phyloP scores from a whole-genome alignment of 2,797 vertebrate species.

The Xyrichtys novacula region DNA sequence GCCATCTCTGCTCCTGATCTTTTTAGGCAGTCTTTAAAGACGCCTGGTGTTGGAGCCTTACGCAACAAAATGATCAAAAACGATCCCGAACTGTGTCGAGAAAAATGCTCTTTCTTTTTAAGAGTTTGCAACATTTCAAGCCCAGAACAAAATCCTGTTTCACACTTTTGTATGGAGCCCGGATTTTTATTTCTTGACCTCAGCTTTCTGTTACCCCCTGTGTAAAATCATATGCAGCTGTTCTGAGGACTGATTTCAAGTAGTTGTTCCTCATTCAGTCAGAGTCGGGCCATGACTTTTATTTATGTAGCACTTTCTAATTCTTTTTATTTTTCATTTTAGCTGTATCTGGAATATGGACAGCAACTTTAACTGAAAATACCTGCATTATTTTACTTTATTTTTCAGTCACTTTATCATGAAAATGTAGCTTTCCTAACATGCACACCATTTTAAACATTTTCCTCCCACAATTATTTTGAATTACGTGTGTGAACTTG shows the following conservation, averaged over 20 bases:
- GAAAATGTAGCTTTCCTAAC: conserved; percentile 59
- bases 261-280: conserved; percentile 51
- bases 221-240: conserved; percentile 51
- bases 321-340: conserved; percentile 38
- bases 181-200: background rate
- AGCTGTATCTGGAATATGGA: conserved; percentile 43
- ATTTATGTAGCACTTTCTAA: conserved; percentile 74
- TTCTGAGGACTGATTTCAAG: conserved; percentile 52
- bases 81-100: conserved; percentile 10
- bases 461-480: background rate
- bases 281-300: conserved; percentile 63
- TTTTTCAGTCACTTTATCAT: conserved; percentile 66
- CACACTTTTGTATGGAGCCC: conserved; percentile 19
- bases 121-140: background rate
- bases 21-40: background rate
- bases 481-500: conserved; percentile 25
- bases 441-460: background rate
- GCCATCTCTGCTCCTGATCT: background rate
- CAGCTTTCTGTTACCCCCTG: conserved; percentile 46
- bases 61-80: too few species aligned
- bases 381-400: conserved; percentile 37
- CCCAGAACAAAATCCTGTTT: background rate
- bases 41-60: too few species aligned
- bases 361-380: conserved; percentile 50
- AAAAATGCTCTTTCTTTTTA: background rate